Base-by-base conservation (phyloP, 2,113 vertebrate species). In the Buteo buteo region DNA sequence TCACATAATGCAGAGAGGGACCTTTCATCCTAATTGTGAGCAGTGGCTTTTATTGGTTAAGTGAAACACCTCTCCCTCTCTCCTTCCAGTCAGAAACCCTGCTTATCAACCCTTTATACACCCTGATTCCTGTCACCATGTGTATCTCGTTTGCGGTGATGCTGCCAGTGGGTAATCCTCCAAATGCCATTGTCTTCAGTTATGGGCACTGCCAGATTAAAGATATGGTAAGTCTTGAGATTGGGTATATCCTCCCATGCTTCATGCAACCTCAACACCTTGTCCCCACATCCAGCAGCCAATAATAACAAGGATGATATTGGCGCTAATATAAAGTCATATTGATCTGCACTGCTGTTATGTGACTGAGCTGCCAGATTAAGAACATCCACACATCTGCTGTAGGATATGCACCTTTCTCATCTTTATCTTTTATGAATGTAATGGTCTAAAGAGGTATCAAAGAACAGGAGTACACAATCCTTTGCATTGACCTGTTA, bases 141-240 rank as follows among this genome's bases (percentile, higher is more conserved):
- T 99, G 99, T 42, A 99, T 99, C 97, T 99, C 99, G 34, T 99
- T 99, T 25, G 99, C 99, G 34, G 99, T 99, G 97, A 99, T 99
- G 99, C 98, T 99, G 95, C 99, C 99, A 6, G 99, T 99, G 93
- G 99, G 99, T 81, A 99, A 99, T 94, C 99, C 99, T 52, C 99
- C 99, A 90, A 99, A 99, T 16, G 99, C 99, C 96, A 99, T 99
- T 20, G 99, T 99, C 97, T 99, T 99, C 98, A 99, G 99, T 97
- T 99, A 99, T 4, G 99, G 99, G 72, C 99, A 99, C 95, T 98
- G 99, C 98, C 98, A 99, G 97, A 99, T 99, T 95, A 99, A 99
- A 93, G 99, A 99, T 74, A 99, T 99, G 99, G 99, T 99, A 97
- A 97, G 97, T 97, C 36, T 18, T 36, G 57, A 55, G 49, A n/a